Evolutionary conservation across 1,140 invertebrate genomes (phyloP), one percentile per base, ranked within the genome.

Genomic region (Linepithema humile): DNA sequence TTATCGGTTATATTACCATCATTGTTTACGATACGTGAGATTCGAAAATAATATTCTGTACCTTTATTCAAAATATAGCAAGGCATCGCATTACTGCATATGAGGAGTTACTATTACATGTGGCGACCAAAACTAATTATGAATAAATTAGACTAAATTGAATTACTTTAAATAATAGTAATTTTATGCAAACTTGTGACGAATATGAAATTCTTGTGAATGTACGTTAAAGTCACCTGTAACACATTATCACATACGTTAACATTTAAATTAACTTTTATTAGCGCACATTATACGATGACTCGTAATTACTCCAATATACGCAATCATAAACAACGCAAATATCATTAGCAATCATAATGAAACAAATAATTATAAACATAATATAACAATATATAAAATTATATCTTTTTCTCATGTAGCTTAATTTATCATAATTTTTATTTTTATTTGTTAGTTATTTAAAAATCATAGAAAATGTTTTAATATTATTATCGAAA

Each of bases 111-210:
- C 15, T 10, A 26, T 1, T 35, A 35, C 40, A 23, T 32, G 17
- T 35, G 17, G 9, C 26, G 5, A 5, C 38, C 3, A 26, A 75
- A 62, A 75, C 59, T 32, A 75, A 15, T 32, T 43, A 9, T 23
- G 10, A 29, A 67, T 40, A 78, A 67, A 78, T 67, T 65, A 15
- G 12, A 53, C 38, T 15, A 45, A n/a, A 75, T 62, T 62, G 32
- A 6, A 45, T 45, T 74, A 60, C 23, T 43, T 74, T 60, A 45
- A 64, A 48, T 75, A 6, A 75, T 12, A 60, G 6, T 40, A 75
- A 75, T 75, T 75, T 23, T 62, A 45, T 64, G n/a, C 26, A 75
- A 45, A 45, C 72, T 75, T 75, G 38, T 12, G 4, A 12, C 12
- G 38, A 64, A 64, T 48, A 35, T 48, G 12, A 62, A 75, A 64